Evolutionary conservation across 2,888 invertebrate genomes (phyloP).

Genomic region (Scaeva pyrastri): DNA sequence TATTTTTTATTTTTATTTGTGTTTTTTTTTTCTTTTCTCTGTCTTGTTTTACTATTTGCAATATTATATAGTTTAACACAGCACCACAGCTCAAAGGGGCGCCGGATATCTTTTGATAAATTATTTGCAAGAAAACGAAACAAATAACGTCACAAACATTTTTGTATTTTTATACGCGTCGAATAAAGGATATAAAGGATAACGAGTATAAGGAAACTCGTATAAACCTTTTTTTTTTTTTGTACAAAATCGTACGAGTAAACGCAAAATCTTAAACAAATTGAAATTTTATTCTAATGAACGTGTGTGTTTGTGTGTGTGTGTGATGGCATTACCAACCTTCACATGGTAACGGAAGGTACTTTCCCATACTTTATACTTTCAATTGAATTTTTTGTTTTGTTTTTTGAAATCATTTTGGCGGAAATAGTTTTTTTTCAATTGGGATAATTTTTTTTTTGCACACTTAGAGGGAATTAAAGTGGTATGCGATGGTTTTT

Average conservation of each 20-base stretch:
- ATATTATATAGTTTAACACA: slow-evolving; percentile 25
- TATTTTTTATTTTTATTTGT: slow-evolving; percentile 30
- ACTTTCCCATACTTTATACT: background rate
- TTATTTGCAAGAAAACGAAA: slow-evolving; percentile 42
- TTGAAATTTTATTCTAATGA: slow-evolving; percentile 74
- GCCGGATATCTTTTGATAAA: slow-evolving; percentile 71
- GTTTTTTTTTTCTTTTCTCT: no score
- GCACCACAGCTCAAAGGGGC: slow-evolving; percentile 43
- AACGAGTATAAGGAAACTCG: slow-evolving; percentile 48
- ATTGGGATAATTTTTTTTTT: slow-evolving; percentile 41
- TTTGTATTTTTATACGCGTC: slow-evolving; percentile 23
- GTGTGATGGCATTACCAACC: slow-evolving; percentile 37
- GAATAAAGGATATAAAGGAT: slow-evolving; percentile 57
- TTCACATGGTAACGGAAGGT: slow-evolving; percentile 28
- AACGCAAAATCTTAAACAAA: slow-evolving; percentile 74
- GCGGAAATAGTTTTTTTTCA: slow-evolving; percentile 36
- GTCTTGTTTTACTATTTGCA: slow-evolving; percentile 49
- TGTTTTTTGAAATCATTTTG: slow-evolving; percentile 39
- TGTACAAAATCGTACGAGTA: no score
- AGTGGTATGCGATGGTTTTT: background rate
- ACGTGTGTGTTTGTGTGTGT: no score
- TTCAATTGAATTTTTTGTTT: slow-evolving; percentile 36
- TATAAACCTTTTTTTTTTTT: slow-evolving; percentile 33
- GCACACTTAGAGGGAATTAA: background rate
- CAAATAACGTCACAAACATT: slow-evolving; percentile 3